A percentile compares a stretch with the other conserved stretches of the same genome.
phyloP scores from a whole-genome alignment of 2,797 vertebrate species.

The Chrosomus eos region DNA sequence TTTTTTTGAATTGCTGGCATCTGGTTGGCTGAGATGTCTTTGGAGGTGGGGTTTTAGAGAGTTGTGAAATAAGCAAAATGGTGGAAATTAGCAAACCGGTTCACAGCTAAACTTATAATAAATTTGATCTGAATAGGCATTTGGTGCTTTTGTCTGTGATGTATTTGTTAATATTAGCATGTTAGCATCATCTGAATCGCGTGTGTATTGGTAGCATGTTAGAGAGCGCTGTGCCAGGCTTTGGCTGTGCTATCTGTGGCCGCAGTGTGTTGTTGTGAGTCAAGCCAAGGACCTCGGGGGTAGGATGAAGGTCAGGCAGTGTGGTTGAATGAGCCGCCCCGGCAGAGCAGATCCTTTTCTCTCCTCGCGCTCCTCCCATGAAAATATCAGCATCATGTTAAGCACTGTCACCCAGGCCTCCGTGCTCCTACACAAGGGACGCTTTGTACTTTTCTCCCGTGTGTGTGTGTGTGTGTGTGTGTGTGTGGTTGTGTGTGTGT shows the following conservation, averaged over 20 bases:
- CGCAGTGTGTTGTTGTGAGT: conserved; percentile 69
- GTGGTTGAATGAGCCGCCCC: conserved; percentile 63
- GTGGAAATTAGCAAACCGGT: background rate
- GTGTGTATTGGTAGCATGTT: conserved; percentile 20
- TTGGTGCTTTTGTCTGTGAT: background rate
- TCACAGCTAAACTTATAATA: background rate
- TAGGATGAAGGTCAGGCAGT: conserved; percentile 74
- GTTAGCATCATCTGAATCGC: background rate
- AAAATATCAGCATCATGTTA: conserved; percentile 72
- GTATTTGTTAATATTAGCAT: conserved; percentile 12
- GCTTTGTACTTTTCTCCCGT: conserved; percentile 73
- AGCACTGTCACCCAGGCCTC: conserved; percentile 75
- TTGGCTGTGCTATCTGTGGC: conserved; percentile 45
- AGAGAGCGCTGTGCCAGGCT: conserved; percentile 9
- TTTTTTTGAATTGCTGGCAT: background rate
- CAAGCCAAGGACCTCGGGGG: conserved; percentile 69
- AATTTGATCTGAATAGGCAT: background rate
- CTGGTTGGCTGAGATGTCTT: background rate
- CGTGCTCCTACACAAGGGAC: conserved; percentile 74
- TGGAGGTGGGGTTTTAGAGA: no score
- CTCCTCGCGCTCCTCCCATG: conserved; percentile 57
- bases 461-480: conserved; percentile 47
- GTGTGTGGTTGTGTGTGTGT: background rate
- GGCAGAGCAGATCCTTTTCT: conserved; percentile 33
- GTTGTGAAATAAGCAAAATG: background rate